Evolutionary conservation across 2,888 invertebrate species (phyloP).

Genomic region (Hydrotaea diabolus): DNA sequence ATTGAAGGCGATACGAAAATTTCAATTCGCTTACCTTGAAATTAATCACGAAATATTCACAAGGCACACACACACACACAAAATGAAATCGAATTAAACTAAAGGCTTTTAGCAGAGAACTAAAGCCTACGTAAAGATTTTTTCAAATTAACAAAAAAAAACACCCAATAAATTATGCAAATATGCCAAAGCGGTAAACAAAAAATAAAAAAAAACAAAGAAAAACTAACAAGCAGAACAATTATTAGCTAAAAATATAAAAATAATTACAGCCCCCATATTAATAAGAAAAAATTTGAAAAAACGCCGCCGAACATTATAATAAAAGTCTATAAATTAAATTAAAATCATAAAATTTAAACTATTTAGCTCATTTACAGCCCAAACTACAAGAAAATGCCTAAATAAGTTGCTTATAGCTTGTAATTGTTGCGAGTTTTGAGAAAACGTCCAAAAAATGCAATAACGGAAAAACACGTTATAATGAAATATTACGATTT

Average conservation of each 20-base stretch:
- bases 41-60: conserved; percentile 50
- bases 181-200: too few relatives aligned
- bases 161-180: too few relatives aligned
- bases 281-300: too few relatives aligned
- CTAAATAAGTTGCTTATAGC: too few relatives aligned
- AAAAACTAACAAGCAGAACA: not conserved
- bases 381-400: too few relatives aligned
- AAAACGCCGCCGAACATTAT: too few relatives aligned
- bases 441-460: not conserved
- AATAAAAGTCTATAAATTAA: too few relatives aligned
- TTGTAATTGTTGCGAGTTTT: too few relatives aligned
- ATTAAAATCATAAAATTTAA: too few relatives aligned
- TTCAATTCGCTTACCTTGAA: conserved; percentile 59
- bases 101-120: conserved; percentile 43
- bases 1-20: conserved; percentile 58
- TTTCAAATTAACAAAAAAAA: not conserved
- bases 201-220: not conserved
- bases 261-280: too few relatives aligned
- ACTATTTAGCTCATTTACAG: too few relatives aligned
- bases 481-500: not conserved
- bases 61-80: conserved; percentile 31
- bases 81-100: conserved; percentile 50
- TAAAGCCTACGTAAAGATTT: conserved; percentile 36
- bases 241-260: not conserved
- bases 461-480: conserved; percentile 36